These are phyloP conservation scores for Solea senegalensis DNA, from an alignment of 2,113 vertebrate species.

Conservation along the genomic window DNA sequence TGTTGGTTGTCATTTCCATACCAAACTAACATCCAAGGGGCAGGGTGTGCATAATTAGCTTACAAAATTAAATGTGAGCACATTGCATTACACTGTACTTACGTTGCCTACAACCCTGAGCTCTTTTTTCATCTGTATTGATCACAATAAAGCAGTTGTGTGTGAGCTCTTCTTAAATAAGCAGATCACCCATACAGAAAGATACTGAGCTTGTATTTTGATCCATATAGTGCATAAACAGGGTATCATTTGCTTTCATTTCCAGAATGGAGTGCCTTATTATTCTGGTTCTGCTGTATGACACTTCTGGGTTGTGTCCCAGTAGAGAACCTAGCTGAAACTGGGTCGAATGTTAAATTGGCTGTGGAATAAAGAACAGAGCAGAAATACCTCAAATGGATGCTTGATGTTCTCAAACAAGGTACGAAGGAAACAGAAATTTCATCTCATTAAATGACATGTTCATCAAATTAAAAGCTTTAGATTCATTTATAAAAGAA, in stretches of 20 bases:
- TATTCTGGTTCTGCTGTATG: conserved; percentile 76
- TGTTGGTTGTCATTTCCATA: conserved; percentile 65
- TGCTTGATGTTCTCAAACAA: conserved; percentile 49
- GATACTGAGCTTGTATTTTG: conserved; percentile 20
- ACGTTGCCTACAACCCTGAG: conserved; percentile 26
- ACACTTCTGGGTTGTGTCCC: conserved; percentile 85
- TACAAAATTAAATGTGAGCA: conserved; percentile 36
- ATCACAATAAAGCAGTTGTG: conserved; percentile 41
- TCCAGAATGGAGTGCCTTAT: conserved; percentile 63
- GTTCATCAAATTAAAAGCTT: conserved; percentile 36
- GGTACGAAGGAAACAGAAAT: conserved; percentile 41
- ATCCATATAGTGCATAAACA: conserved; percentile 52
- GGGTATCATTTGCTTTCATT: conserved; percentile 50
- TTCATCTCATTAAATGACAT: conserved; percentile 19
- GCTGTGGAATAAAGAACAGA: conserved; percentile 73
- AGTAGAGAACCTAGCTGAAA: conserved; percentile 76
- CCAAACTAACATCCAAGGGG: conserved; percentile 60
- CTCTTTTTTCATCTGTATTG: conserved; percentile 24
- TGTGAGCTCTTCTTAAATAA: conserved; percentile 23
- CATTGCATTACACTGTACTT: conserved; percentile 50
- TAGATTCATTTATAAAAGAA: conserved; percentile 20
- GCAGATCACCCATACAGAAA: conserved; percentile 23
- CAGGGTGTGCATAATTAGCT: conserved; percentile 56
- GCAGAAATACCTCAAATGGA: conserved; percentile 60
- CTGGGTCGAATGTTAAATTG: conserved; percentile 81